phyloP scores from a whole-genome alignment of 2,797 vertebrate genomes.

The Hozukius guyotensis region DNA sequence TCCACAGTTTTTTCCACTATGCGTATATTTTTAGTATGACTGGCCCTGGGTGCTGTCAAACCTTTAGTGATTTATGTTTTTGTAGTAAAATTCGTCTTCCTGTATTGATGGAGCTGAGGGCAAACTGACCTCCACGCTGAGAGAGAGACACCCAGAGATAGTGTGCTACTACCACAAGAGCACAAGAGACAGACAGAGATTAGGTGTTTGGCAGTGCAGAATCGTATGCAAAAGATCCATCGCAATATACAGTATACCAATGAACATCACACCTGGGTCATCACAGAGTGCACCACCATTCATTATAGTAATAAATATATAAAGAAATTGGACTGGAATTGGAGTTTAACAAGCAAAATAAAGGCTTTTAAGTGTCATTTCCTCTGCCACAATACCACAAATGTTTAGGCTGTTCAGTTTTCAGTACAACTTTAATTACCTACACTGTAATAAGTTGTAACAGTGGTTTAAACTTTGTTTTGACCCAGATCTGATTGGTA shows the following conservation, averaged over 20 bases:
- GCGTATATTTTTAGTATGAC: not conserved
- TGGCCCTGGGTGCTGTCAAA: not conserved
- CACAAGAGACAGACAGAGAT: slow-evolving; percentile 72
- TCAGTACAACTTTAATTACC: not conserved
- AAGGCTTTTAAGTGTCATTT: not conserved
- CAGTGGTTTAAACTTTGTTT: slow-evolving; percentile 28
- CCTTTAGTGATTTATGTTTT: slow-evolving; percentile 9
- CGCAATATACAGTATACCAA: slow-evolving; percentile 72
- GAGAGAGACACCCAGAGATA: slow-evolving; percentile 68
- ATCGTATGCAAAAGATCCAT: slow-evolving; percentile 69
- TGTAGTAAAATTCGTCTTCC: not conserved
- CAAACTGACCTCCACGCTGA: slow-evolving; percentile 66
- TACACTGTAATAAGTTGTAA: not conserved
- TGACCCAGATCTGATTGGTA: slow-evolving; percentile 70
- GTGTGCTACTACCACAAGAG: slow-evolving; percentile 75
- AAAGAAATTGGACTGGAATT: not conserved
- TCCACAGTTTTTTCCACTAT: not conserved
- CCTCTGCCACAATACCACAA: not conserved
- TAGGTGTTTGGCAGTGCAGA: slow-evolving; percentile 84
- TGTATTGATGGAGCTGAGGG: slow-evolving; percentile 38
- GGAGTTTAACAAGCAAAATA: not conserved
- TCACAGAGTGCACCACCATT: slow-evolving; percentile 19
- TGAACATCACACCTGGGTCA: slow-evolving; percentile 69
- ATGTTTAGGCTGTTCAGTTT: not conserved
- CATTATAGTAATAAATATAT: not conserved